These are phyloP conservation scores for Sarcophaga subvicina DNA, from an alignment of 2,888 invertebrate species.

Conservation along the genomic window DNA sequence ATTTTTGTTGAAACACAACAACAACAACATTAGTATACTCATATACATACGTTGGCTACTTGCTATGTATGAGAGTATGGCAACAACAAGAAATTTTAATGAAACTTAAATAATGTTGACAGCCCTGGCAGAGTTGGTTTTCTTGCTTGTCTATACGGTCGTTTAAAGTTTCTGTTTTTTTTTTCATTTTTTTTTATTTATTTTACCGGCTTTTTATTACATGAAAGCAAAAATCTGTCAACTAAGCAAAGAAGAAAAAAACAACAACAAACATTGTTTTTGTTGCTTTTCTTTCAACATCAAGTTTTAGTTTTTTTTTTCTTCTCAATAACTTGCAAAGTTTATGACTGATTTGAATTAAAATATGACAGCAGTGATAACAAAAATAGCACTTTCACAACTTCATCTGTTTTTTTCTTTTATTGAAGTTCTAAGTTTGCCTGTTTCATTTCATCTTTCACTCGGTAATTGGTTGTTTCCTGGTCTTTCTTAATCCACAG, in stretches of 20 bases:
- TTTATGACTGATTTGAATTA: too few relatives aligned
- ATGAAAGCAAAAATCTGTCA: conserved; percentile 64
- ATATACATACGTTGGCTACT: background rate
- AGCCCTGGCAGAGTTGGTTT: conserved; percentile 42
- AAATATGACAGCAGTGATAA: too few relatives aligned
- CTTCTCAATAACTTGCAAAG: background rate
- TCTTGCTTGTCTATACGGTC: conserved; percentile 32
- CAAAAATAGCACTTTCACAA: too few relatives aligned
- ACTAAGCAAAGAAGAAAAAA: conserved; percentile 27
- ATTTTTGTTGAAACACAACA: too few relatives aligned
- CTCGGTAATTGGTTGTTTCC: too few relatives aligned
- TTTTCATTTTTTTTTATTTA: conserved; percentile 42
- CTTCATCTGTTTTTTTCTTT: too few relatives aligned
- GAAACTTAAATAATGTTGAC: conserved; percentile 55
- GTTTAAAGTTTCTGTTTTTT: conserved; percentile 38
- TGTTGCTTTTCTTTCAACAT: conserved; percentile 23
- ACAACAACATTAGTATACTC: too few relatives aligned
- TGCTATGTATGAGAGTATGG: conserved; percentile 28
- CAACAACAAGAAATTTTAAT: conserved; percentile 30
- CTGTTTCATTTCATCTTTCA: too few relatives aligned
- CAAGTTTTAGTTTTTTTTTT: conserved; percentile 6
- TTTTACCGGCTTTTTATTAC: conserved; percentile 64
- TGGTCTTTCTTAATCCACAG: too few relatives aligned
- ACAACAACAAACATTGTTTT: background rate
- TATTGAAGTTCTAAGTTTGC: too few relatives aligned